Evolutionary conservation across 2,797 vertebrate genomes (phyloP).

Genomic region (Jordanella pulchra): DNA sequence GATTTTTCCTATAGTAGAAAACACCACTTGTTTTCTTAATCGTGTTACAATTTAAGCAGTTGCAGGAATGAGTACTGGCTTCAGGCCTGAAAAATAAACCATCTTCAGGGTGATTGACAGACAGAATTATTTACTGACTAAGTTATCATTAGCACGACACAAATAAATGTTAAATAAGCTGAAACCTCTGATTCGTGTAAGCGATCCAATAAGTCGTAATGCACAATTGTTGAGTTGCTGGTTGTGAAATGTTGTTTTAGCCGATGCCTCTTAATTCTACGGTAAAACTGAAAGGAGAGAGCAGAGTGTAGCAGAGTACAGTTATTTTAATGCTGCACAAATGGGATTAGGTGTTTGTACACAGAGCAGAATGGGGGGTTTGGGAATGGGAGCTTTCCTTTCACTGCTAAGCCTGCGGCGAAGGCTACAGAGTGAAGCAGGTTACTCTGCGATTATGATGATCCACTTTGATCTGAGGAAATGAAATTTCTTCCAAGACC

Average conservation of each 20-base stretch:
- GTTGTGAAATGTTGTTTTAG: conserved; percentile 53
- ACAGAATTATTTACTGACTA: conserved; percentile 39
- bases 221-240: conserved; percentile 32
- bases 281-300: conserved; percentile 45
- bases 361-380: conserved; percentile 50
- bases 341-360: conserved; percentile 68
- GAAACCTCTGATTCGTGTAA: conserved; percentile 27
- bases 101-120: conserved; percentile 46
- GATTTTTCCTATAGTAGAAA: conserved; percentile 13
- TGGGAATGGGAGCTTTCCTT: conserved; percentile 51
- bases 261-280: conserved; percentile 50
- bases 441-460: conserved; percentile 62
- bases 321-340: conserved; percentile 63
- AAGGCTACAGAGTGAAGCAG: conserved; percentile 41
- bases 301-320: conserved; percentile 31
- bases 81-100: conserved; percentile 35
- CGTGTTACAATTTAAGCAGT: conserved; percentile 33
- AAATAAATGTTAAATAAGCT: conserved; percentile 57
- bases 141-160: conserved; percentile 56
- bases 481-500: conserved; percentile 58
- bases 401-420: conserved; percentile 50
- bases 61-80: conserved; percentile 27
- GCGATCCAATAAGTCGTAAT: conserved; percentile 45
- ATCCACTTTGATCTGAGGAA: conserved; percentile 68
- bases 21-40: conserved; percentile 22